Base-by-base conservation (phyloP, 2,888 invertebrate species). In the Neoscelio sp. region DNA sequence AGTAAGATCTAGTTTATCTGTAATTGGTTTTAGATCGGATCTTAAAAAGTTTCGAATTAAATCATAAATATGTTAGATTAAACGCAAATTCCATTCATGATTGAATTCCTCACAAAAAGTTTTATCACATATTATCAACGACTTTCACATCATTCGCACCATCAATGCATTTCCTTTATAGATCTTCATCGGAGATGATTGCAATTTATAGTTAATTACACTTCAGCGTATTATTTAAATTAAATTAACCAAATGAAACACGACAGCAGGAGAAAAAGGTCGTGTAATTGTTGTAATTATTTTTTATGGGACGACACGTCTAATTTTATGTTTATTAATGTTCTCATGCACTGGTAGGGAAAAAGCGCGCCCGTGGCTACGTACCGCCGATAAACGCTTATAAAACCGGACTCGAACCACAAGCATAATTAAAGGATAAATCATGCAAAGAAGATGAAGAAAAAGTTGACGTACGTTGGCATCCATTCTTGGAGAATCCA, bases 401-500 rank as follows among this genome's bases (percentile, higher is more conserved):
- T 35, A 44, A 73, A 78, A 78, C 78, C 67, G 78, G 73, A 74
- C 67, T 50, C 10, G 8, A 50, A 35, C 13, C 54, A 20, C 30
- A 50, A 58, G 52, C 58, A 46, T 60, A 60, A 74, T 68, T 68
- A 64, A 64, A 33, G 28, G 50, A 74, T 78, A 78, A 78, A 78
- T 78, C 74, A 78, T 40, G 56, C 17, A 33, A 1, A 33, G 33
- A 64, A 42, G 54, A 38, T 13, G 17, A 52, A 60, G 23, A 18
- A 20, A 20, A 10, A n/a, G 40, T 20, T 3, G 10, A 7, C 92
- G 92, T 88, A 96, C 96, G 93, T 88, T 94, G 93, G 86, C 97
- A 97, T 2, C 97, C 97, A 12, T 92, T 92, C 2, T 93, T 91
- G 1, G 95, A 94, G 85, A 96, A 95, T 65, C 96, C 96, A 86